Evolutionary conservation across 2,888 invertebrate genomes (phyloP), one percentile per base, ranked within the genome.

Genomic region (Alloscopus bannaensis): DNA sequence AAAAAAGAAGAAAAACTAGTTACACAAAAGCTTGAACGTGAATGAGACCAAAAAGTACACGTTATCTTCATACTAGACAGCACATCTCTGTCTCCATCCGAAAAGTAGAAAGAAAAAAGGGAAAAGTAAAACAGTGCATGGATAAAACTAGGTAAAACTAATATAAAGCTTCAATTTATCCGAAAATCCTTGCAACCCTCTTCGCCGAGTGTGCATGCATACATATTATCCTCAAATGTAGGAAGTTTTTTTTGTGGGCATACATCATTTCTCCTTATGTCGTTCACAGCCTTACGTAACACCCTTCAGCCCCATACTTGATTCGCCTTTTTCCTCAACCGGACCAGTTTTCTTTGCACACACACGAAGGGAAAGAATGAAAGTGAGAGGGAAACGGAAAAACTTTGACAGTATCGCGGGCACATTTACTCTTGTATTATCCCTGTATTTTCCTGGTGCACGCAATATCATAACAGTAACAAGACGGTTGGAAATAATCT

Each of bases 51-150:
- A 57, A 57, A 28, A 57, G 29, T 52, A 22, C 66, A 28, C 42
- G 8, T n/a, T 42, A 69, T 69, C 55, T 69, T 69, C 24, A 69
- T 69, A 57, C 69, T 57, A 42, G 69, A 55, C 29, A 66, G 28
- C 20, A 36, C 60, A 60, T 16, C 36, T 31, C 20, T 11, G 24
- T 11, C 42, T 62, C 26, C 28, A n/a, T 16, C 8, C 42, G 42
- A 42, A 18, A 2, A 42, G 2, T 13, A 50, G 50, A 18, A 22
- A 18, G 50, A 50, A 18, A 18, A 18, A 50, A 50, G 50, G 20
- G 22, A 50, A n/a, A 50, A 18, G n/a, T 18, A 13, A 47, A 4
- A 47, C 20, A 18, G 50, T 20, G 50, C 8, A 20, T 11, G 50
- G 20, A 20, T 50, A 20, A 50, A 50, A 50, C 20, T 50, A 50